Base-by-base conservation (phyloP, 2,113 vertebrate genomes). In the Nestor notabilis region DNA sequence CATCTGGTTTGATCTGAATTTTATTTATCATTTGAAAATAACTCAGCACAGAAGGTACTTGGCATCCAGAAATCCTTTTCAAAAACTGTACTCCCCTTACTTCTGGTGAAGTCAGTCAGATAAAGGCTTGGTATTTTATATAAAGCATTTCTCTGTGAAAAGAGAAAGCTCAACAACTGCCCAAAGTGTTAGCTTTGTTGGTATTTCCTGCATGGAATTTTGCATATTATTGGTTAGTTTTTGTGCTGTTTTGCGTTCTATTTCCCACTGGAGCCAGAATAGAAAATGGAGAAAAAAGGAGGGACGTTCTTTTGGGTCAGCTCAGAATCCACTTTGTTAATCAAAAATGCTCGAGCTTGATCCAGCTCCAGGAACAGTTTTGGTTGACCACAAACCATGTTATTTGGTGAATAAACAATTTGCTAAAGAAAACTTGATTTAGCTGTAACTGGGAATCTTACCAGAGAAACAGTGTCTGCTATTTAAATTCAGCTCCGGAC, bases 1-100 rank as follows among this genome's bases (percentile, higher is more conserved):
- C 27, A 28, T 96, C 90, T 96, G 93, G 39, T 96, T 95, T 86
- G 49, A 69, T 87, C 31, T 83, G 53, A 79, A 87, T 91, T 91
- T 79, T 87, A 77, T 88, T 95, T 92, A 88, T 83, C 46, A 28
- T 74, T 90, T 44, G 35, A 81, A 86, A 96, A 83, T 92, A 81
- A 87, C 76, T 92, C 18, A 8, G 33, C 13, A 56, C 37, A 74
- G 75, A 92, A 83, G 43, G 86, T 66, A 63, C 37, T 81, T 72
- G 18, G 23, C 49, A 82, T 66, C 43, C 60, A 58, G 37, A 92
- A 91, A 70, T 77, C 17, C 11, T 85, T 87, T 85, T 35, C 13
- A 85, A 84, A 89, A 87, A 8, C n/a, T 39, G 4, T 53, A 4
- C 3, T 85, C 37, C 25, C 2, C 1, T 70, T 93, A 83, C 56